Base-by-base conservation (phyloP, 2,113 vertebrate species). In the Meleagris gallopavo region DNA sequence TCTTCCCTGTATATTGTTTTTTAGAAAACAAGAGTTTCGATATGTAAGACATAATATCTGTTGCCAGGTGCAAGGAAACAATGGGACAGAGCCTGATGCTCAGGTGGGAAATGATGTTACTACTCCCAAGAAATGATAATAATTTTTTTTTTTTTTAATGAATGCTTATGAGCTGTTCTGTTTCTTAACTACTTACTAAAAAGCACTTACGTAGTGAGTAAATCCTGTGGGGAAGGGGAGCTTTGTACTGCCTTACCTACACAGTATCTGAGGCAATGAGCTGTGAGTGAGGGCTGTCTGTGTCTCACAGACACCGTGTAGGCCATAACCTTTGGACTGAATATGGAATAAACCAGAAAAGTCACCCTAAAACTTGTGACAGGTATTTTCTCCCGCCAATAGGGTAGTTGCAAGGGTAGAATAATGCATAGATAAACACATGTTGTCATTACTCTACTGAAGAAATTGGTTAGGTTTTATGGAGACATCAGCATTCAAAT, bases 51-150 rank as follows among this genome's bases (percentile, higher is more conserved):
- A 24, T 20, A 73, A 8, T 83, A 77, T 92, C 86, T 83, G 45
- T 92, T 91, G 61, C 84, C 87, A 91, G 92, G 84, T 96, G 86
- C 65, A 89, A 91, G 82, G 69, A 72, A 94, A 87, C 78, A 95
- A 45, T 77, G 67, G 80, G 70, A 73, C 58, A 91, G 92, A 78
- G 90, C 41, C 60, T 88, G 91, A 73, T 92, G 95, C 38, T 92
- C 50, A 93, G 87, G 75, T 93, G 78, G 64, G 43, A 92, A 89
- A 93, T 90, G 25, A 65, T 67, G 54, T 75, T 95, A 52, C 40
- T 74, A 41, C 50, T 89, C 58, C 65, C 29, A 87, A 94, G 75
- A 86, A 85, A 72, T 50, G 48, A 71, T 38, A 43, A 32, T 40
- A 55, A 62, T 30, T 22, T 55, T 40, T 14, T 41, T 62, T 41